These are phyloP conservation scores for Puma concolor DNA, from an alignment of 2,113 vertebrate genomes.

Conservation along the genomic window DNA sequence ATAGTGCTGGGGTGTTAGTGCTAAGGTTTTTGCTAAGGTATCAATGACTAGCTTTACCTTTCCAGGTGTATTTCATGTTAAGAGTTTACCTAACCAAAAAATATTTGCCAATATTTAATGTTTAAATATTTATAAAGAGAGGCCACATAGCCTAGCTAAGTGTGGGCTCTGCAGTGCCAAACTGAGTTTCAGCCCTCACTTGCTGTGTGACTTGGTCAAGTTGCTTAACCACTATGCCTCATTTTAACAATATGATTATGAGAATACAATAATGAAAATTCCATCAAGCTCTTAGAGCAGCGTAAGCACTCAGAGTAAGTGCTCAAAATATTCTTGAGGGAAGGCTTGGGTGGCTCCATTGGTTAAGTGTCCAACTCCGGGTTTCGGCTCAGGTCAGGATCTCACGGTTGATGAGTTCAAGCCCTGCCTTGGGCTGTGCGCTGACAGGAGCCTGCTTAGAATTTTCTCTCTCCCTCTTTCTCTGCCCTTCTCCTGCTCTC, in stretches of 20 bases:
- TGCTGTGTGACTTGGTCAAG: background rate
- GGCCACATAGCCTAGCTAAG: background rate
- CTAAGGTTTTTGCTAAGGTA: background rate
- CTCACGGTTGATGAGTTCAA: no score
- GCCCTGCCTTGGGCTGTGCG: no score
- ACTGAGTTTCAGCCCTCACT: background rate
- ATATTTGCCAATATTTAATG: background rate
- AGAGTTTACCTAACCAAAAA: background rate
- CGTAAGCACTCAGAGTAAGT: background rate
- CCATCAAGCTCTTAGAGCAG: background rate
- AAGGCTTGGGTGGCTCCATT: no score
- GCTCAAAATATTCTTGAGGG: background rate
- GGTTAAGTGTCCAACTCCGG: no score
- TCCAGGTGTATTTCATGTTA: background rate
- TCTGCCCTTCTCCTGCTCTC: no score
- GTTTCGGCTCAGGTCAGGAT: no score
- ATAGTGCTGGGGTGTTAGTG: background rate
- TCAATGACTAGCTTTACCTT: background rate
- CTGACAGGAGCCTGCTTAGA: no score
- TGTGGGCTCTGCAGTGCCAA: background rate
- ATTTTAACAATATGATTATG: background rate
- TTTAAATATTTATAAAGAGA: background rate
- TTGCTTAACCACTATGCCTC: background rate
- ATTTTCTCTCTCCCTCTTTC: no score
- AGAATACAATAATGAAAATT: slow-evolving; percentile 4